A percentile compares a stretch with the other conserved stretches of the same genome.
These are phyloP conservation scores for Luidia sarsii DNA, from an alignment of 53 echinoderm and acorn worm genomes.

Conservation along the genomic window DNA sequence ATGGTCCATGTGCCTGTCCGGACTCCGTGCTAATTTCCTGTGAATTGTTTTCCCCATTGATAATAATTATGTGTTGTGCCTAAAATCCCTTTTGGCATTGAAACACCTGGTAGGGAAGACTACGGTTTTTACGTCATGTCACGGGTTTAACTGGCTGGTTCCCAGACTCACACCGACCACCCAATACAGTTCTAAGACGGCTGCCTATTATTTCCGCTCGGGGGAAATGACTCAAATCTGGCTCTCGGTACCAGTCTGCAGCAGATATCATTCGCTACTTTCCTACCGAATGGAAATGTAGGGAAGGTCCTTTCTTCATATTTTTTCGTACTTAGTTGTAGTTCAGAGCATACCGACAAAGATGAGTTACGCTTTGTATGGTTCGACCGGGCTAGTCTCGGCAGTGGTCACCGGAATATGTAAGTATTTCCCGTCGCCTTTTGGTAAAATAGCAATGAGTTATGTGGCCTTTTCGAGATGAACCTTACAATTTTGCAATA, in stretches of 20 bases:
- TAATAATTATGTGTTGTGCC: too few species aligned
- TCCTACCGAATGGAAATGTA: background rate
- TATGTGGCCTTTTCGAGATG: background rate
- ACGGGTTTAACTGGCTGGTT: conserved; percentile 38
- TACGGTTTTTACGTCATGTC: conserved; percentile 31
- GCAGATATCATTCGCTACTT: background rate
- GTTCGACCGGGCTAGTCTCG: background rate
- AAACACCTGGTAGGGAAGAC: background rate
- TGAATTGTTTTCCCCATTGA: too few species aligned
- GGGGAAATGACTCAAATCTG: conserved; percentile 45
- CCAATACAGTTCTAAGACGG: too few species aligned
- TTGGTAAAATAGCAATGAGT: background rate
- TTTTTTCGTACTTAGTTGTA: background rate
- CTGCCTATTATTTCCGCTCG: background rate
- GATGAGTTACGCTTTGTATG: conserved; percentile 24
- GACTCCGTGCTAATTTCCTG: too few species aligned
- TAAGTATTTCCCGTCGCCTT: conserved; percentile 33
- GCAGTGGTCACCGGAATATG: conserved; percentile 18
- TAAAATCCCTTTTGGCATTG: too few species aligned
- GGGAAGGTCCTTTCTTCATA: conserved; percentile 5
- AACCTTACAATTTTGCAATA: too few species aligned
- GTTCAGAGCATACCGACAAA: background rate
- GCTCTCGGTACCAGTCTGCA: conserved; percentile 48
- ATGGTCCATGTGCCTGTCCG: too few species aligned
- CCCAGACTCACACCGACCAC: conserved; percentile 26